These are phyloP conservation scores for Pseudochirops corinnae DNA, from an alignment of 2,797 vertebrate genomes.

Conservation along the genomic window DNA sequence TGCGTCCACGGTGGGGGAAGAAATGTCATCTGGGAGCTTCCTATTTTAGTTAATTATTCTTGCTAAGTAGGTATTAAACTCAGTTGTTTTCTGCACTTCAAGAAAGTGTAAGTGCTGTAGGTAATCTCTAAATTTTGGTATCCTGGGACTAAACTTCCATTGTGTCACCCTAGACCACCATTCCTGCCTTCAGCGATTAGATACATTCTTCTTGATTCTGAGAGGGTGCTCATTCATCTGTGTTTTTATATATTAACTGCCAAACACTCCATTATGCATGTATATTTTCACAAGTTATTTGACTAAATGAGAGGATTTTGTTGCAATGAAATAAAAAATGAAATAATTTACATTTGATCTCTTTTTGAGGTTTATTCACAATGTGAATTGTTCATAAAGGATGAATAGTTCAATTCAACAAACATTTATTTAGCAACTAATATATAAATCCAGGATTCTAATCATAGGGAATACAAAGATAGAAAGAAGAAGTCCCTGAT, in stretches of 20 bases:
- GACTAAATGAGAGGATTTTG: conserved; percentile 66
- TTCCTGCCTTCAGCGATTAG: neutral
- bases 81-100: neutral
- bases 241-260: conserved; percentile 46
- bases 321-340: neutral
- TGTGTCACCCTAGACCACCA: neutral
- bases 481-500: neutral
- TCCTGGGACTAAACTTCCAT: neutral
- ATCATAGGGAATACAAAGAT: neutral
- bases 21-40: neutral
- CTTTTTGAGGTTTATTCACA: neutral
- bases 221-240: neutral
- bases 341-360: accelerated
- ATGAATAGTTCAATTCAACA: neutral
- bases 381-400: neutral
- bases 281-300: conserved; percentile 42
- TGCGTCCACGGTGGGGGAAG: neutral
- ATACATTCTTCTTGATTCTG: neutral
- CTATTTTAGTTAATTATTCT: neutral
- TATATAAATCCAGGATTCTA: neutral
- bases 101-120: neutral
- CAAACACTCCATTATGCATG: conserved; percentile 44
- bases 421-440: neutral
- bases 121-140: neutral
- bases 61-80: neutral